A percentile compares a stretch with the other conserved stretches of the same genome.
Conservation (phyloP, 1,140 invertebrate genomes). For the Mactra quadrangularis region DNA sequence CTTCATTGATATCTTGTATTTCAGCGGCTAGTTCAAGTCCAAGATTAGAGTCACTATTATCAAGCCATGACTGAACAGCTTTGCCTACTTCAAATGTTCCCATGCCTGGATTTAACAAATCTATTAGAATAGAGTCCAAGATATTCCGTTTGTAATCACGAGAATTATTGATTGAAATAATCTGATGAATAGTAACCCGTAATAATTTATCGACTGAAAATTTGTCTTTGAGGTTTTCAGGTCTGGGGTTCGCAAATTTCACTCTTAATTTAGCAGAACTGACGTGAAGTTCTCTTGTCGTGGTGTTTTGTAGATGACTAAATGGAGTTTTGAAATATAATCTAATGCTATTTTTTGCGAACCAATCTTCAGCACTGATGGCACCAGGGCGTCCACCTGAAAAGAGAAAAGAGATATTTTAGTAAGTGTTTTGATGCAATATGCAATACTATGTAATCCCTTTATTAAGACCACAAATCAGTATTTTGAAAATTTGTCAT, state of each 20-base stretch:
- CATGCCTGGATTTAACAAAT: conserved; percentile 16
- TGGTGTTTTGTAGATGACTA: conserved; percentile 25
- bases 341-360: conserved; percentile 2
- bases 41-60: conserved; percentile 55
- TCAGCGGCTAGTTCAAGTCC: conserved; percentile 63
- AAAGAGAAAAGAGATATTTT: conserved; percentile 48
- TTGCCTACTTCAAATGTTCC: conserved; percentile 61
- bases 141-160: conserved; percentile 47
- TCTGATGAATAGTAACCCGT: conserved; percentile 47
- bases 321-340: conserved; percentile 26
- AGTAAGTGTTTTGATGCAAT: no score
- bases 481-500: no score
- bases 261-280: conserved; percentile 47
- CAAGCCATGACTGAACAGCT: conserved; percentile 56
- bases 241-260: conserved; percentile 4
- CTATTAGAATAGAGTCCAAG: conserved; percentile 44
- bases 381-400: conserved; percentile 29
- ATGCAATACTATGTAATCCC: no score
- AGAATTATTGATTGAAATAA: conserved; percentile 43
- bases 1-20: conserved; percentile 51
- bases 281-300: conserved; percentile 43
- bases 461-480: no score
- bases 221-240: conserved; percentile 51
- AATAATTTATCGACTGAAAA: conserved; percentile 53
- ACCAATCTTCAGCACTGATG: conserved; percentile 12